A percentile compares a stretch with the other conserved stretches of the same genome.
Evolutionary conservation across 2,797 vertebrate genomes (phyloP).

Genomic region (Gymnodraco acuticeps): DNA sequence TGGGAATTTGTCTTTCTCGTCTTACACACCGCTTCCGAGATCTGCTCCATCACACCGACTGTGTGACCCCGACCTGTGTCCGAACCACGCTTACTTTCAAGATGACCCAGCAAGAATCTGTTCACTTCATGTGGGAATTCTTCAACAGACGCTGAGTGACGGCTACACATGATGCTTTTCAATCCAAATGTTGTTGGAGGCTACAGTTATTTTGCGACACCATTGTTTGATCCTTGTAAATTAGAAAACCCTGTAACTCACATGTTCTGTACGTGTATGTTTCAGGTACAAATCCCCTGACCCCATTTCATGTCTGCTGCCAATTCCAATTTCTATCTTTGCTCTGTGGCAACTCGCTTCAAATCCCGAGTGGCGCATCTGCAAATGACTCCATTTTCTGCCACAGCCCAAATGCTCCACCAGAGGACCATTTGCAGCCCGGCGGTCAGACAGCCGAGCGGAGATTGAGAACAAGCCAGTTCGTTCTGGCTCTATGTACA

Average conservation of each 20-base stretch:
- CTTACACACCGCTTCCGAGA: slow-evolving; percentile 44
- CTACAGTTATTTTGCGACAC: slow-evolving; percentile 25
- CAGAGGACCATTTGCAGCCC: slow-evolving; percentile 79
- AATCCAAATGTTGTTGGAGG: slow-evolving; percentile 5
- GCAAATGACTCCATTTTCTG: slow-evolving; percentile 89
- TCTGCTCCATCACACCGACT: slow-evolving; percentile 42
- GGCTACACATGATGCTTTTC: slow-evolving; percentile 40
- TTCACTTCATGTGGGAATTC: slow-evolving; percentile 31
- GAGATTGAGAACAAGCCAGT: slow-evolving; percentile 76
- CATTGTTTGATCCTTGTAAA: slow-evolving; percentile 57
- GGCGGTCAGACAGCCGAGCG: slow-evolving; percentile 62
- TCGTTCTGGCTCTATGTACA: slow-evolving; percentile 65
- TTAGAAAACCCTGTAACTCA: slow-evolving; percentile 37
- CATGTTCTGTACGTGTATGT: slow-evolving; percentile 31
- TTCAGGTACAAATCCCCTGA: slow-evolving; percentile 76
- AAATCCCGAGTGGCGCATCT: slow-evolving; percentile 87
- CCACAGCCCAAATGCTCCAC: slow-evolving; percentile 82
- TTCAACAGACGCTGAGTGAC: slow-evolving; percentile 39
- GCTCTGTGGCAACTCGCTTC: slow-evolving; percentile 75
- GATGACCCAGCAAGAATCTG: slow-evolving; percentile 24
- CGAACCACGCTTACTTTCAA: slow-evolving; percentile 30
- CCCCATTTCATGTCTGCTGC: slow-evolving; percentile 83
- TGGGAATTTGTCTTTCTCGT: slow-evolving; percentile 62
- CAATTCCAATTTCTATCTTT: slow-evolving; percentile 86
- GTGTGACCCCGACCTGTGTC: slow-evolving; percentile 45